A percentile compares a stretch with the other conserved stretches of the same genome.
Conservation (phyloP, 2,888 invertebrate genomes). For the Caenorhabditis plicata region DNA sequence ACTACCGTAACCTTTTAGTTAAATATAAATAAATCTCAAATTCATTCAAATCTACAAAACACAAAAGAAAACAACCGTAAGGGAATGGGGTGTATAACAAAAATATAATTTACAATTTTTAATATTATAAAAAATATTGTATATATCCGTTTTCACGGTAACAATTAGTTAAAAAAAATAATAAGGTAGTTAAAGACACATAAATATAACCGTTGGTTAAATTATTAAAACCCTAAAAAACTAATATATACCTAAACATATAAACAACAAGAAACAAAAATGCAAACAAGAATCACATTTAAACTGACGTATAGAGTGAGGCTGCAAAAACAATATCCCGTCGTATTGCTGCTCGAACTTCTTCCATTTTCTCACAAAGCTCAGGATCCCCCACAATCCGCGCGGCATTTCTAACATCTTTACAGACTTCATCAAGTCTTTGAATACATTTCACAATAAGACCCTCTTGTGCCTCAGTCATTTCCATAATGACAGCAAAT, state of each 20-base stretch:
- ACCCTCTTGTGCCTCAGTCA: conserved; percentile 94
- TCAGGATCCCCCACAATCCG: conserved; percentile 88
- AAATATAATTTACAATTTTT: conserved; percentile 6
- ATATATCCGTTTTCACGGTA: conserved; percentile 1
- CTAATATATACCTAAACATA: no score
- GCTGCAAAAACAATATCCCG: conserved; percentile 97
- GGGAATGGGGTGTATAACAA: background rate
- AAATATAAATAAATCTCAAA: no score
- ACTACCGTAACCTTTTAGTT: no score
- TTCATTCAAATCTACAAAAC: no score
- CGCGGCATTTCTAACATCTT: conserved; percentile 88
- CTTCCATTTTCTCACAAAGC: conserved; percentile 89
- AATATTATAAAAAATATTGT: conserved; percentile 12
- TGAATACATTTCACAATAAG: conserved; percentile 96
- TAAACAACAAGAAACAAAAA: background rate
- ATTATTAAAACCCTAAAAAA: no score
- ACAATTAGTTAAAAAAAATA: background rate
- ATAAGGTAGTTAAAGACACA: no score
- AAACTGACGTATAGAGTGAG: conserved; percentile 79
- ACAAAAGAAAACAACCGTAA: no score
- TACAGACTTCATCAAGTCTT: conserved; percentile 86
- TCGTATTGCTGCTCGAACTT: conserved; percentile 82
- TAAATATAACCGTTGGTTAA: no score
- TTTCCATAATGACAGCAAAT: conserved; percentile 86
- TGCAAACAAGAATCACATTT: background rate